These are phyloP conservation scores for Ochotona princeps DNA, from an alignment of 2,113 vertebrate species.

Conservation along the genomic window DNA sequence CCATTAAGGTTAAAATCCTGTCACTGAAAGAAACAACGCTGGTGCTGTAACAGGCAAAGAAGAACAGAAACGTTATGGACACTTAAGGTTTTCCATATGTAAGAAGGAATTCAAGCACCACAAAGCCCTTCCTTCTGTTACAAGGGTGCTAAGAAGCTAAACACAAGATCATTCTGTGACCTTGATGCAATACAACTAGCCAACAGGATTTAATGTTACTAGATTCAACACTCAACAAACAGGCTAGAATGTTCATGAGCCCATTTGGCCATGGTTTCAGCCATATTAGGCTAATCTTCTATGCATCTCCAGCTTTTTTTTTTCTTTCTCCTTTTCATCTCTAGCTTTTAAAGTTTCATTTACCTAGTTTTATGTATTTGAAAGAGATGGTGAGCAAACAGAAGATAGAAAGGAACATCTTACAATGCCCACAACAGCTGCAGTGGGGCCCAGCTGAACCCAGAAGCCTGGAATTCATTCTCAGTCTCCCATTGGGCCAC, in stretches of 20 bases:
- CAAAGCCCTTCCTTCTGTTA: conserved; percentile 1
- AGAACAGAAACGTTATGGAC: not conserved
- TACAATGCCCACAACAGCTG: too few relatives aligned
- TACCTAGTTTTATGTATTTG: too few relatives aligned
- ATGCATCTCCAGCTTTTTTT: not conserved
- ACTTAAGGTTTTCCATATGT: not conserved
- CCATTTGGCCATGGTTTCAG: not conserved
- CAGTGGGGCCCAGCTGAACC: too few relatives aligned
- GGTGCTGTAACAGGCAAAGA: not conserved
- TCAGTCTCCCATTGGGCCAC: too few relatives aligned
- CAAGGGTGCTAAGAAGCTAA: conserved; percentile 30
- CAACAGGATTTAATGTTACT: conserved; percentile 40
- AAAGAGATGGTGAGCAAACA: too few relatives aligned
- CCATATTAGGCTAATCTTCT: not conserved
- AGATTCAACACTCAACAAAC: conserved; percentile 2
- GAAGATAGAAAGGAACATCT: too few relatives aligned
- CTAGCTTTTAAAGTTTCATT: too few relatives aligned
- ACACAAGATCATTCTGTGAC: conserved; percentile 19
- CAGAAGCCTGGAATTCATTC: too few relatives aligned
- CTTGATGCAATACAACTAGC: not conserved
- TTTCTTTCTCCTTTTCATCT: too few relatives aligned
- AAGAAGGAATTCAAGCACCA: conserved; percentile 45
- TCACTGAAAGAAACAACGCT: not conserved
- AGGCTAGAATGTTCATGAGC: conserved; percentile 15
- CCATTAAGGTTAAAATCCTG: not conserved